phyloP scores from a whole-genome alignment of 2,797 vertebrate species.

The Meriones psammophilus region DNA sequence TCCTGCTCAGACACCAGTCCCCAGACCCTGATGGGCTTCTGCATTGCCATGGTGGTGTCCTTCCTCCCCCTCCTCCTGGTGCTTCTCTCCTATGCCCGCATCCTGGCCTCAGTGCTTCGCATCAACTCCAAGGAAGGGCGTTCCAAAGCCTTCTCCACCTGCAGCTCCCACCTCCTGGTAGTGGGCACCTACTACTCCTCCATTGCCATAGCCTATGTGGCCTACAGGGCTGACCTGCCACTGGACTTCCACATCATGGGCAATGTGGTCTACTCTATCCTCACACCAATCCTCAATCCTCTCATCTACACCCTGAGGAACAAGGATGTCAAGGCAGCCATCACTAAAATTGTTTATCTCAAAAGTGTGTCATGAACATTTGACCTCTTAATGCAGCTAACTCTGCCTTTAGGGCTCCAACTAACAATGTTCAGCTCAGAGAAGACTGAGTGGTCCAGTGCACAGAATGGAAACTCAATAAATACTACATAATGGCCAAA shows the following conservation, averaged over 20 bases:
- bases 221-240: slow-evolving; percentile 66
- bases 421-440: not conserved
- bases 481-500: slow-evolving; percentile 31
- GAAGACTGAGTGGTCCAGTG: not conserved
- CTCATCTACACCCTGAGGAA: slow-evolving; percentile 83
- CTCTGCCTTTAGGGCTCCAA: not conserved
- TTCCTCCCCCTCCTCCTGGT: slow-evolving; percentile 73
- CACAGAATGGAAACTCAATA: not conserved
- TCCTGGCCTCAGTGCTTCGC: slow-evolving; percentile 52
- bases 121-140: slow-evolving; percentile 76
- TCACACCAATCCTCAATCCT: slow-evolving; percentile 82
- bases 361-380: not conserved
- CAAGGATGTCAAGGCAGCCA: slow-evolving; percentile 82
- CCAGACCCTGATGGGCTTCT: slow-evolving; percentile 79
- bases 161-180: slow-evolving; percentile 82
- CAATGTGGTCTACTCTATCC: slow-evolving; percentile 76
- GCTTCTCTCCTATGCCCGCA: slow-evolving; percentile 56
- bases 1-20: slow-evolving; percentile 76
- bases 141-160: slow-evolving; percentile 81
- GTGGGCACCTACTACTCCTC: slow-evolving; percentile 79
- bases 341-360: slow-evolving; percentile 68
- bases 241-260: slow-evolving; percentile 74
- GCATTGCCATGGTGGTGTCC: slow-evolving; percentile 62
- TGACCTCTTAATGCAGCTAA: slow-evolving; percentile 19
- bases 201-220: slow-evolving; percentile 59